Evolutionary conservation across 2,797 vertebrate genomes (phyloP), one percentile per base, ranked within the genome.

Genomic region (Macroramphosus scolopax): DNA sequence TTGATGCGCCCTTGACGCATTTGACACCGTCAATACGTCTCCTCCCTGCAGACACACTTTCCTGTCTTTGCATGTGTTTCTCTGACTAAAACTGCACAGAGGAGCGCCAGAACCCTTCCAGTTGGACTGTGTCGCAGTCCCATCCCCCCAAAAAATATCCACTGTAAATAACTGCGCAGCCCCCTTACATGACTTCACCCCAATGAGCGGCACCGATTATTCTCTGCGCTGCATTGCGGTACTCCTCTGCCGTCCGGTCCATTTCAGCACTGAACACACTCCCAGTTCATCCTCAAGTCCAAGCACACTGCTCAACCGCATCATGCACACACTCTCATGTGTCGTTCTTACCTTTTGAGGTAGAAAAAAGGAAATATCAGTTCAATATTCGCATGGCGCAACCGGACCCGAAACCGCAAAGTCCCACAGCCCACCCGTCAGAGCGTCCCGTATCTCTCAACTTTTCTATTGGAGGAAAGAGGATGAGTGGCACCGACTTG

Each of bases 191-290:
- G 75, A 45, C 63, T 78, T 61, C 71, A 44, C 22, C 65, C 62
- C 72, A 59, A 60, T 38, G 63, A 70, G 68, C 65, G 47, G 68
- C 63, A 79, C 66, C 68, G 57, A 58, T 17, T 38, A 37, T 39
- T 24, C 63, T 5, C 63, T 46, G 70, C 69, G 81, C 90, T 91
- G 90, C 90, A 91, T 83, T 91, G 90, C 90, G 89, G 89, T 90
- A 89, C 75, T 81, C 35, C 38, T 8, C 35, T 20, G 53, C 63
- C 11, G 20, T 6, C 43, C 61, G 75, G 70, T 83, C 75, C 77
- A 54, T 49, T 64, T 51, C 51, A 31, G 36, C 67, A 8, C 33
- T 6, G 5, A 44, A 41, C 46, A 15, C 35, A 25, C 2, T 17
- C n/a, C 18, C 5, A 4, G 0, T 15, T 22, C 9, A 17, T 2